These are phyloP conservation scores for Tetropium fuscum DNA, from an alignment of 2,888 invertebrate species.

Conservation along the genomic window DNA sequence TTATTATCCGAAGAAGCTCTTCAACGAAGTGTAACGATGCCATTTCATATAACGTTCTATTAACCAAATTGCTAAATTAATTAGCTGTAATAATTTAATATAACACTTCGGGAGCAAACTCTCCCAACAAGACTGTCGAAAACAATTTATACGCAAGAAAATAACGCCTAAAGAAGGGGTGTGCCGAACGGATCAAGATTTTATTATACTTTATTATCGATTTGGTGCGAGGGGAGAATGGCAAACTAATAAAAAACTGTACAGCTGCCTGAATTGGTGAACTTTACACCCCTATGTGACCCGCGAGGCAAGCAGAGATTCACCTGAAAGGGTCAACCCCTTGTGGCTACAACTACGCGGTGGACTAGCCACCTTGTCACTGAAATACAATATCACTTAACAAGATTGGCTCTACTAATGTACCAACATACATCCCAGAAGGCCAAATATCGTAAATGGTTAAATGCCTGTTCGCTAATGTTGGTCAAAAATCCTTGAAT, in stretches of 20 bases:
- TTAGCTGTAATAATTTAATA: constrained; percentile 26
- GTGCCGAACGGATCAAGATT: constrained; percentile 34
- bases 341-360: constrained; percentile 10
- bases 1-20: too few species aligned
- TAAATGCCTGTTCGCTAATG: constrained; percentile 9
- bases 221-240: constrained; percentile 30
- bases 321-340: constrained; percentile 24
- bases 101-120: constrained; percentile 25
- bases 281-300: constrained; percentile 48
- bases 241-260: constrained; percentile 36
- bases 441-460: constrained; percentile 8
- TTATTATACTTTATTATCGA: constrained; percentile 39
- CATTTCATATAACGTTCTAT: constrained; percentile 21
- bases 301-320: constrained; percentile 40
- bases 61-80: constrained; percentile 26
- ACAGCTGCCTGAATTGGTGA: constrained; percentile 37
- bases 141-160: constrained; percentile 31
- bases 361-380: constrained; percentile 3
- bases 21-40: constrained; percentile 10
- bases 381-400: constrained; percentile 14
- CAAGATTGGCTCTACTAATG: constrained; percentile 12
- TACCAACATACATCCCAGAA: constrained; percentile 8
- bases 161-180: constrained; percentile 25
- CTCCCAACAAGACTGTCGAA: constrained; percentile 35
- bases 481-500: background rate